Evolutionary conservation across 2,888 invertebrate genomes (phyloP).

Genomic region (Mythimna loreyi): DNA sequence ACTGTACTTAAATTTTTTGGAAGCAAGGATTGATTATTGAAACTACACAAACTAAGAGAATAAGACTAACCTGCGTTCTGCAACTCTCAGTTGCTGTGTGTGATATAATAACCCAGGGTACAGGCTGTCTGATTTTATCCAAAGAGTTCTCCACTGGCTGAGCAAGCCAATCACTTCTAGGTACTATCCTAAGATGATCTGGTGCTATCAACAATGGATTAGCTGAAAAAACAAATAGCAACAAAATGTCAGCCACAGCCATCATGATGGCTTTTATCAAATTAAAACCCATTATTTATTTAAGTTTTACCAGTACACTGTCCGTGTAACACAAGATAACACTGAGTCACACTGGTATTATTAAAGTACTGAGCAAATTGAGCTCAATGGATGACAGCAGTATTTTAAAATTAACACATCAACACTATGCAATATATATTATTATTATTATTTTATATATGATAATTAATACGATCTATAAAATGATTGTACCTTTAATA

Average conservation of each 20-base stretch:
- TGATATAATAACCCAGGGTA: conserved; percentile 91
- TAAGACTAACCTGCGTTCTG: conserved; percentile 82
- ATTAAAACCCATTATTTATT: conserved; percentile 9
- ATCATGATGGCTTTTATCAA: not conserved
- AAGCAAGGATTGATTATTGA: not conserved
- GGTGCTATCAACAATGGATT: conserved; percentile 80
- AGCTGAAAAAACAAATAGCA: conserved; percentile 75
- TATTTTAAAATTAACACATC: conserved; percentile 3
- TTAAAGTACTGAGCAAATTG: conserved; percentile 7
- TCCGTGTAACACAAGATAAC: conserved; percentile 10
- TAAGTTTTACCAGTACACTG: not conserved
- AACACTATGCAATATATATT: not conserved
- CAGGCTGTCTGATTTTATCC: conserved; percentile 77
- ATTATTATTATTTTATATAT: not conserved
- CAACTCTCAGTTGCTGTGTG: conserved; percentile 93
- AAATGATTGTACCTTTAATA: conserved; percentile 56
- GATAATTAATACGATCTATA: conserved; percentile 10
- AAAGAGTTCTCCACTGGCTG: conserved; percentile 89
- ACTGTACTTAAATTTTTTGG: not conserved
- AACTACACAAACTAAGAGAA: not conserved
- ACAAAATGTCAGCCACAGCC: conserved; percentile 8
- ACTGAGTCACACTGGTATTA: conserved; percentile 37
- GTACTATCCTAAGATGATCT: conserved; percentile 89
- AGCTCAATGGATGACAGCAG: not conserved
- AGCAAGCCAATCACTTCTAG: conserved; percentile 92